Evolutionary conservation across 2,113 vertebrate genomes (phyloP).

Genomic region (Chaetorhynchus papuensis): DNA sequence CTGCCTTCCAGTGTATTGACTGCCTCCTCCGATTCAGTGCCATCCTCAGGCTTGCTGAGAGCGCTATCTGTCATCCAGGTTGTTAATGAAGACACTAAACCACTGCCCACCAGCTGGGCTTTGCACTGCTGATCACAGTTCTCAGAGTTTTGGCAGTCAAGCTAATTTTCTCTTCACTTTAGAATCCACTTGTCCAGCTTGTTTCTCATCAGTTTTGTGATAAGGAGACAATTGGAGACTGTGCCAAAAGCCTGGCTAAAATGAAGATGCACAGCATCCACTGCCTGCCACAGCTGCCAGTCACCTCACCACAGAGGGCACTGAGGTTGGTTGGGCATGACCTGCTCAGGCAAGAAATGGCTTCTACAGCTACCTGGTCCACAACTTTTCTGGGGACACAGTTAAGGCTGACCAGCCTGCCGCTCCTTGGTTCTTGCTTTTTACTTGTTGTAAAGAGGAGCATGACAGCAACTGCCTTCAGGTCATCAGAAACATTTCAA

Average conservation of each 20-base stretch:
- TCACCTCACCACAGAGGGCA: neutral
- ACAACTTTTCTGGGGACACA: neutral
- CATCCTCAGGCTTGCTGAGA: neutral
- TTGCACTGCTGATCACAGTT: neutral
- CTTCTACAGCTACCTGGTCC: neutral
- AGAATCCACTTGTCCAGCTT: neutral
- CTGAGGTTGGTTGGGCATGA: neutral
- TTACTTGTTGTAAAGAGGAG: neutral
- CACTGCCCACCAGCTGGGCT: neutral
- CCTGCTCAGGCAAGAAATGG: neutral
- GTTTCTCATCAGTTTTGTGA: neutral
- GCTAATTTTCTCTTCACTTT: neutral
- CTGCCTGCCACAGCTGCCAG: neutral
- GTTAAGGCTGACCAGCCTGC: neutral
- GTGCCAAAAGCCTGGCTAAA: neutral
- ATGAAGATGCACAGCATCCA: neutral
- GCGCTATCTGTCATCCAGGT: neutral
- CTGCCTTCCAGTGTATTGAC: neutral
- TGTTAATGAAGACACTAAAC: neutral
- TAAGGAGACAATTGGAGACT: neutral
- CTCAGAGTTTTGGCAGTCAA: neutral
- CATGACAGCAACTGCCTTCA: neutral
- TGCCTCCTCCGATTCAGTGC: neutral
- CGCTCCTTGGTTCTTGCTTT: neutral
- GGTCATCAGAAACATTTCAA: neutral